These are phyloP conservation scores for Saxicola maurus DNA, from an alignment of 2,797 vertebrate genomes.

Conservation along the genomic window DNA sequence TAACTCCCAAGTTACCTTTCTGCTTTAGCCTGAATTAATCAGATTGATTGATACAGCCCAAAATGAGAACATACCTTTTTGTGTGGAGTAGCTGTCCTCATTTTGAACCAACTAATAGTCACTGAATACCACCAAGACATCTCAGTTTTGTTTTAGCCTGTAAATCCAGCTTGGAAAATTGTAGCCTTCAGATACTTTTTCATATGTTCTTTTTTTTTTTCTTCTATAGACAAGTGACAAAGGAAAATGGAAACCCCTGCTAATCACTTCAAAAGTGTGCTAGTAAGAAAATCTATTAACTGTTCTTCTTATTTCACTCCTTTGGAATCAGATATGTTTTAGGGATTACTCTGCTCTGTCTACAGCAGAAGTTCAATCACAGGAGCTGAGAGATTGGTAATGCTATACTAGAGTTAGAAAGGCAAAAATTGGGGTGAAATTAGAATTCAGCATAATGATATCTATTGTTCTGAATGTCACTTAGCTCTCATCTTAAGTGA, in stretches of 20 bases:
- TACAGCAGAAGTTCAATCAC: neutral
- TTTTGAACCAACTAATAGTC: neutral
- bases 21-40: neutral
- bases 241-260: neutral
- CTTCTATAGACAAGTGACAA: neutral
- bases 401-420: neutral
- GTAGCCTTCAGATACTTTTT: neutral
- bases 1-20: neutral
- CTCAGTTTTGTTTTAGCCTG: neutral
- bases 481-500: neutral
- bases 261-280: neutral
- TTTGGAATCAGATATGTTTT: neutral
- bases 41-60: neutral
- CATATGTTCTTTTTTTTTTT: neutral
- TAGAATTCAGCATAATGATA: neutral
- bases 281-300: slow-evolving; percentile 9
- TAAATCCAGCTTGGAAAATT: neutral
- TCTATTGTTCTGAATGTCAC: neutral
- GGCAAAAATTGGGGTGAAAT: neutral
- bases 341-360: neutral
- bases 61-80: neutral
- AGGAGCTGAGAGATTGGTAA: neutral
- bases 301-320: neutral
- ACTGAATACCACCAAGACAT: neutral
- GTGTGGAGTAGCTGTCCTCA: neutral